Percentiles rank a stretch among this genome's conserved stretches.
Conservation (phyloP, 1,140 invertebrate species). For the Mizuhopecten yessoensis region DNA sequence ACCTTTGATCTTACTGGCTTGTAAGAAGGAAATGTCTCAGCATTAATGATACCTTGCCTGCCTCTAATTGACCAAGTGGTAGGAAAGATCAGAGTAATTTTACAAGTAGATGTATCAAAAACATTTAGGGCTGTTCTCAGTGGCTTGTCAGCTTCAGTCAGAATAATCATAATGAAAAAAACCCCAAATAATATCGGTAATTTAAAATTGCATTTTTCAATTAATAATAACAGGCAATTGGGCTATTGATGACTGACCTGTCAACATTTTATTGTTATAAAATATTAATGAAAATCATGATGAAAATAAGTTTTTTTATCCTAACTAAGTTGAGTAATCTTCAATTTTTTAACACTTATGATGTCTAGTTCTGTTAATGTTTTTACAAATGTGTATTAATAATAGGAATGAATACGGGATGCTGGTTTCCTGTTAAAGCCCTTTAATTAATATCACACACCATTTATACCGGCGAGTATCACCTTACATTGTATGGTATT, state of each 20-base stretch:
- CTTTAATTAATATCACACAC: conserved; percentile 22
- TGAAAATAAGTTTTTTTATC: too few relatives aligned
- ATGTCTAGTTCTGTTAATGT: conserved; percentile 6
- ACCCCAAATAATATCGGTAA: too few relatives aligned
- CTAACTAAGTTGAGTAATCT: neutral
- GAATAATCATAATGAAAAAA: too few relatives aligned
- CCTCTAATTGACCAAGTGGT: conserved; percentile 30
- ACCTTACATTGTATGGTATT: too few relatives aligned
- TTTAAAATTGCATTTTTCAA: too few relatives aligned
- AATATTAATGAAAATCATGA: too few relatives aligned
- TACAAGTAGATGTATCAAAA: conserved; percentile 28
- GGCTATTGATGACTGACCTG: too few relatives aligned
- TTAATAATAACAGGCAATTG: too few relatives aligned
- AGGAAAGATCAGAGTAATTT: neutral
- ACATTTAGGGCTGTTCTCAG: neutral
- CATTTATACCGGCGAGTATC: too few relatives aligned
- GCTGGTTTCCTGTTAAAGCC: neutral
- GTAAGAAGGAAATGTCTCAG: neutral
- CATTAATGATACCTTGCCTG: neutral
- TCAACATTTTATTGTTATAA: too few relatives aligned
- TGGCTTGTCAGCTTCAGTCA: too few relatives aligned
- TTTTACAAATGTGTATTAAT: conserved; percentile 3
- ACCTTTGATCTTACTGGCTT: conserved; percentile 1
- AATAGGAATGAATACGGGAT: neutral
- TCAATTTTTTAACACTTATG: neutral